Evolutionary conservation across 2,113 vertebrate genomes (phyloP).

Genomic region (Gymnogyps californianus): DNA sequence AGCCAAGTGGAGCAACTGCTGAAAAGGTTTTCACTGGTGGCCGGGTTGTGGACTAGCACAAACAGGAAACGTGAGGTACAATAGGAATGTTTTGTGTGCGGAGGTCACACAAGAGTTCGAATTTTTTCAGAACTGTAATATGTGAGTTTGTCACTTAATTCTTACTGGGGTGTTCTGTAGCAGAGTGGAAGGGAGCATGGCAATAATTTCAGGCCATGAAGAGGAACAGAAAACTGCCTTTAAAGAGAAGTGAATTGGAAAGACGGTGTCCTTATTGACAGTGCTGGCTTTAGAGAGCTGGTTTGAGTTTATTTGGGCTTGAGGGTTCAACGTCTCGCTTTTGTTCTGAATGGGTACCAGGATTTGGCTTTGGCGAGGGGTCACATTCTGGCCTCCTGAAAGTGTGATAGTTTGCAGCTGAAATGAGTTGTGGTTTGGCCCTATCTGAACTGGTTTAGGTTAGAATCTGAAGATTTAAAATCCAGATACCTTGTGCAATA

Average conservation of each 20-base stretch:
- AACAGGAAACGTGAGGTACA: constrained; percentile 39
- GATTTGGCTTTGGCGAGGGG: neutral
- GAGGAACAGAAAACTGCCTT: neutral
- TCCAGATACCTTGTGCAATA: constrained; percentile 8
- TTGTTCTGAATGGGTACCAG: neutral
- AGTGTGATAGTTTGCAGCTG: neutral
- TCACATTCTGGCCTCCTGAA: neutral
- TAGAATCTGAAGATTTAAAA: neutral
- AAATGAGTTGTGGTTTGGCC: neutral
- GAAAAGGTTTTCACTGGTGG: neutral
- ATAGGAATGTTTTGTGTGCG: neutral
- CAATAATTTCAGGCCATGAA: neutral
- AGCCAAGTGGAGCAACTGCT: constrained; percentile 12
- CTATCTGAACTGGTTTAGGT: neutral
- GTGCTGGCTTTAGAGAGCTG: neutral
- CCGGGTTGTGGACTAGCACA: neutral
- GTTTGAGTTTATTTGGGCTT: neutral
- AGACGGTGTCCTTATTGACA: neutral
- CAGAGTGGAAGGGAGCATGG: neutral
- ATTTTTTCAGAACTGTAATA: neutral
- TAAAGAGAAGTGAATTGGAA: neutral
- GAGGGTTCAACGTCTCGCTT: neutral
- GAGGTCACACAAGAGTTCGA: neutral
- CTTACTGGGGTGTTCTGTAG: neutral
- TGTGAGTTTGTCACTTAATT: neutral